Percentiles rank a stretch among this genome's conserved stretches.
phyloP scores from a whole-genome alignment of 1,140 invertebrate species.

The Choristoneura fumiferana region DNA sequence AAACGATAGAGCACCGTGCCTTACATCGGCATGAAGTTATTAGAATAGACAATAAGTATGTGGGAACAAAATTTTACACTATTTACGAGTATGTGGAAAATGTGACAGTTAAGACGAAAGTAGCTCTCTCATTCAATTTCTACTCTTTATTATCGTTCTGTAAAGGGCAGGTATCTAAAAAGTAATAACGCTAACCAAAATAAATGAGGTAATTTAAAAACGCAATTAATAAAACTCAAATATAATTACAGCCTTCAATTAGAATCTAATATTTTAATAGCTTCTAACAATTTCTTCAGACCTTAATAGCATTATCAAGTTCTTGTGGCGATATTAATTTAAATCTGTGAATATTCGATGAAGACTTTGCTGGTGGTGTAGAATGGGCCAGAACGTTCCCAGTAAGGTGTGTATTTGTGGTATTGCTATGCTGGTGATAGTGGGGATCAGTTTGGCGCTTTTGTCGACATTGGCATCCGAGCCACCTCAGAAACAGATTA shows the following conservation, averaged over 20 bases:
- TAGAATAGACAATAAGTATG: too few species aligned
- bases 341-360: conserved; percentile 4
- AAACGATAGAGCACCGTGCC: too few species aligned
- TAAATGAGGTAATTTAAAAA: not conserved
- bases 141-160: too few species aligned
- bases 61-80: too few species aligned
- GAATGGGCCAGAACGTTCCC: conserved; percentile 81
- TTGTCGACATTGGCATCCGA: conserved; percentile 76
- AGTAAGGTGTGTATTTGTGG: conserved; percentile 77
- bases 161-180: too few species aligned
- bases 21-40: too few species aligned
- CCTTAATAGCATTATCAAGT: conserved; percentile 8
- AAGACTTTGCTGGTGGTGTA: not conserved
- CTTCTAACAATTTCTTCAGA: not conserved
- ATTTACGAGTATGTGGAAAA: too few species aligned
- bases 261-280: conserved; percentile 1
- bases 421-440: conserved; percentile 72
- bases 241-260: not conserved
- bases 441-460: conserved; percentile 78
- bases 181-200: too few species aligned
- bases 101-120: too few species aligned
- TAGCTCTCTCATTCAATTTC: too few species aligned
- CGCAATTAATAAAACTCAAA: conserved; percentile 11
- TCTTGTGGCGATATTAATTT: conserved; percentile 4
- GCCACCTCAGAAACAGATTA: conserved; percentile 31